Evolutionary conservation across 2,797 vertebrate genomes (phyloP), one percentile per base, ranked within the genome.

Genomic region (Odontamblyopus rebecca): DNA sequence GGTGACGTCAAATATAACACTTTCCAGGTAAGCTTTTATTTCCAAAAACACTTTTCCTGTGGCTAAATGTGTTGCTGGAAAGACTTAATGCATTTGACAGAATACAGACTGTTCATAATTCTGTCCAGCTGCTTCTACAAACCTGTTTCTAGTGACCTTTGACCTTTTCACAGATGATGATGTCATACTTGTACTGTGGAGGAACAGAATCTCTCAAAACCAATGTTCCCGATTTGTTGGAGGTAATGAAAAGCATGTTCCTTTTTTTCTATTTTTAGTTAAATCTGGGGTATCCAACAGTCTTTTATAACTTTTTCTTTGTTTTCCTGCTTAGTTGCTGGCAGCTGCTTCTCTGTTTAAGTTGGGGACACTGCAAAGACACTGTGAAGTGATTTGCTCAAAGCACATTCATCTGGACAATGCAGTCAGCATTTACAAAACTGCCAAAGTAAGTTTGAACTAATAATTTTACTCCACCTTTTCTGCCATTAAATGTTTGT

Each of bases 141-240:
- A 67, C 6, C 18, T 23, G 66, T 48, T 67, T 0, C 66, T 79
- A 67, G 83, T 38, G 2, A 69, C 9, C 19, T 6, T 48, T 88
- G 62, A 82, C 75, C 26, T 81, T 6, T 67, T 16, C 79, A 16
- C 84, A 96, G 98, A 95, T 98, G 94, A 95, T 99, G 95, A 99
- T 99, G 97, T 96, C 96, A 77, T 99, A 98, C 75, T 93, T 99
- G 69, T 99, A 99, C 90, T 96, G 97, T 0, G 98, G 98, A 77
- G 97, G 96, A 54, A 95, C 95, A 0, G 96, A 98, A 79, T 93
- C 95, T 4, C 92, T 99, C 90, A 94, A 93, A 86, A 95, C 95
- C 57, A 93, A 94, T 18, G 93, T 96, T 0, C 12, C 92, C 0
- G 95, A 97, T 79, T 85, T 98, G 86, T 83, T 99, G 78, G 96